Evolutionary conservation across 2,113 vertebrate genomes (phyloP).

Genomic region (Daubentonia madagascariensis): DNA sequence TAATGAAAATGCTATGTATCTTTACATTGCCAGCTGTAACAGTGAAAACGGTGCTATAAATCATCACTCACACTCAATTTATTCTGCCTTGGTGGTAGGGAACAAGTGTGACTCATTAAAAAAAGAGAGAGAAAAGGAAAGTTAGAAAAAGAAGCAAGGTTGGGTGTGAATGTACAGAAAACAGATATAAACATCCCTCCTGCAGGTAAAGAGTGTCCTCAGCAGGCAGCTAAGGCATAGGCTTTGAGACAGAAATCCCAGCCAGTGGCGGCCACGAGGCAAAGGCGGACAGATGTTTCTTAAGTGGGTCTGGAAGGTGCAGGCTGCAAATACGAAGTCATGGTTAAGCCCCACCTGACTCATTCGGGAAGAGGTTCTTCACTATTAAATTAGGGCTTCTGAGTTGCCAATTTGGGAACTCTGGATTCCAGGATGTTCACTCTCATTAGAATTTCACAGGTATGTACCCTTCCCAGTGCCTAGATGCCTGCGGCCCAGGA

Average conservation of each 20-base stretch:
- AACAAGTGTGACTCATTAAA: neutral
- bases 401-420: neutral
- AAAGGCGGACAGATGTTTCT: neutral
- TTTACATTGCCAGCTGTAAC: neutral
- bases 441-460: neutral
- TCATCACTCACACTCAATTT: neutral
- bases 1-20: neutral
- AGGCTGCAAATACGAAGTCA: neutral
- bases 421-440: neutral
- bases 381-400: neutral
- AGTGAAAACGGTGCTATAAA: neutral
- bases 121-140: neutral
- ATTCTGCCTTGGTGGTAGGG: neutral
- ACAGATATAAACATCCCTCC: neutral
- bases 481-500: neutral
- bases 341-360: neutral
- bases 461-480: neutral
- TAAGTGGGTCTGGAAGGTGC: neutral
- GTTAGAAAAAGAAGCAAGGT: neutral
- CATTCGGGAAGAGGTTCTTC: neutral
- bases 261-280: neutral
- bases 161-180: neutral
- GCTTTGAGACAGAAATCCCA: too few relatives aligned
- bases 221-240: neutral
- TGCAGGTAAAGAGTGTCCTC: neutral